Percentiles rank a stretch among this genome's conserved stretches.
These are phyloP conservation scores for Drosophila parabipectinata DNA, from an alignment of 1,140 invertebrate genomes.

Conservation along the genomic window DNA sequence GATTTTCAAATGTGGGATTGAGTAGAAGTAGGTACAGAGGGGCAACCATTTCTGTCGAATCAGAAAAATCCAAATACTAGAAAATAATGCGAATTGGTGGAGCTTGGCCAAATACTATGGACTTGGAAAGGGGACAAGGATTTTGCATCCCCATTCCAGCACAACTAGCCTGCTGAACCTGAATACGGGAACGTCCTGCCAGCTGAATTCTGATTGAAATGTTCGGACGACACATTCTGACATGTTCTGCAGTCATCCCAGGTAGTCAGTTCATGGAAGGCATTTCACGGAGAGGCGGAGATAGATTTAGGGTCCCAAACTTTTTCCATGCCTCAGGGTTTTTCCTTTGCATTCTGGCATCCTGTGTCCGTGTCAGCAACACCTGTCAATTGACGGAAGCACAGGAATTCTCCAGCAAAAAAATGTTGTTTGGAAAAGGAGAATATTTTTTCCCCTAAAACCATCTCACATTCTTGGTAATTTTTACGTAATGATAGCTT, in stretches of 20 bases:
- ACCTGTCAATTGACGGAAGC: constrained; percentile 29
- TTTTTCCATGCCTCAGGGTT: constrained; percentile 17
- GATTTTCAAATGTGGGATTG: background rate
- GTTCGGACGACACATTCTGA: constrained; percentile 30
- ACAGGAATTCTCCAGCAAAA: background rate
- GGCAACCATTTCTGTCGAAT: background rate
- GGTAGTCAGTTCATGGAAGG: background rate
- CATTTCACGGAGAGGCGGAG: constrained; percentile 4
- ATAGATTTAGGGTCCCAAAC: background rate
- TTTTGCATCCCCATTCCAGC: constrained; percentile 43
- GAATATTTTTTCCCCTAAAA: background rate
- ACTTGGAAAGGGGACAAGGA: constrained; percentile 6
- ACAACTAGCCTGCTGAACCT: constrained; percentile 1
- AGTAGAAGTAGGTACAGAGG: background rate
- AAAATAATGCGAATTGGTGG: constrained; percentile 23
- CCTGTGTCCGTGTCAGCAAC: constrained; percentile 47
- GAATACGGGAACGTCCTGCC: constrained; percentile 7
- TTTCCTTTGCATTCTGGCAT: constrained; percentile 41
- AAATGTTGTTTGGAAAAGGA: background rate
- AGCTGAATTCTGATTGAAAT: constrained; percentile 68
- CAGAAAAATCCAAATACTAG: background rate
- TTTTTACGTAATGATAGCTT: too few relatives aligned
- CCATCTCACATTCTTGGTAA: too few relatives aligned
- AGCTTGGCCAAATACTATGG: constrained; percentile 22
- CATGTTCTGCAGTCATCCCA: constrained; percentile 45